A percentile compares a stretch with the other conserved stretches of the same genome.
Conservation (phyloP, 2,888 invertebrate species). For the Apodemia zela region DNA sequence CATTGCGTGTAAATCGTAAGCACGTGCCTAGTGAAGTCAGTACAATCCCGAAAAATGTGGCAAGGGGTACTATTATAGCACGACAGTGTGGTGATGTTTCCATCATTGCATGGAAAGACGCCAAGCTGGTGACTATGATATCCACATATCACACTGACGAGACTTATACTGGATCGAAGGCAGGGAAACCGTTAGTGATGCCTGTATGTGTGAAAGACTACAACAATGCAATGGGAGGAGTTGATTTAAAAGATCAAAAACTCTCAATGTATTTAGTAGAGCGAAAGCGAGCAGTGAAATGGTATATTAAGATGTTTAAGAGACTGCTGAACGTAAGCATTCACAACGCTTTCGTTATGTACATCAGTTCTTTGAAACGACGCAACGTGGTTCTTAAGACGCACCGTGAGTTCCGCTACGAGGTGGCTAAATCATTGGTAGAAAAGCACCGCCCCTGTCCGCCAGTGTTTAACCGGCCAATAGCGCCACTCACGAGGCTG, state of each 20-base stretch:
- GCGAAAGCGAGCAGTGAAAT: conserved; percentile 18
- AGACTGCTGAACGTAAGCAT: conserved; percentile 18
- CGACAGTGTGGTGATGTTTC: conserved; percentile 29
- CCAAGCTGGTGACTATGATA: conserved; percentile 26
- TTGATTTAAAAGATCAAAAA: conserved; percentile 13
- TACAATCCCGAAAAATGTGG: not conserved
- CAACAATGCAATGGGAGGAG: conserved; percentile 33
- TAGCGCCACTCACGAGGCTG: not conserved
- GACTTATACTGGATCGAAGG: not conserved
- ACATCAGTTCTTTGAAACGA: not conserved
- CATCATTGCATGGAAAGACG: conserved; percentile 29
- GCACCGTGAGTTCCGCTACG: conserved; percentile 10
- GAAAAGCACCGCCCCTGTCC: conserved; percentile 4
- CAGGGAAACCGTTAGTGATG: conserved; percentile 12
- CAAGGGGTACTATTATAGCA: conserved; percentile 16
- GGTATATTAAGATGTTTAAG: conserved; percentile 24
- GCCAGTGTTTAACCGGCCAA: not conserved
- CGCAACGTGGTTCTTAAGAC: not conserved
- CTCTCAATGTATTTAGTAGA: conserved; percentile 33
- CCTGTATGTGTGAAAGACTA: conserved; percentile 26
- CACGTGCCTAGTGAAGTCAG: too few relatives aligned
- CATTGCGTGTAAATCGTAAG: not conserved
- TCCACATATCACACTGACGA: conserved; percentile 22
- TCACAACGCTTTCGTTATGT: not conserved
- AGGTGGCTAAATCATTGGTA: conserved; percentile 1